Percentiles rank a stretch among this genome's conserved stretches.
Evolutionary conservation across 2,888 invertebrate species (phyloP).

Genomic region (Tetropium fuscum): DNA sequence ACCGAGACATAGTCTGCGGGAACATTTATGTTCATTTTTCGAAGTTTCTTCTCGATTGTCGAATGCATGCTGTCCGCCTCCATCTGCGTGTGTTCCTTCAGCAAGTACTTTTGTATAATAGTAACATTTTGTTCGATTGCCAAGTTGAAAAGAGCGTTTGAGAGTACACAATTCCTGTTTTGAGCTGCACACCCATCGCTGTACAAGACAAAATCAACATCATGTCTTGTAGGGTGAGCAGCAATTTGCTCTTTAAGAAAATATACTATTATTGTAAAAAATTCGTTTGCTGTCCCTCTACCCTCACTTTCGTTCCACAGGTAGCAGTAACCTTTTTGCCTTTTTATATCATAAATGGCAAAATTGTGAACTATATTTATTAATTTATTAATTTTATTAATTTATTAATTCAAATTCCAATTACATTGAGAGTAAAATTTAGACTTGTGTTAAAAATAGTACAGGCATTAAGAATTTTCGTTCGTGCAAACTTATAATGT

Average conservation of each 20-base stretch:
- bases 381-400: too few species aligned
- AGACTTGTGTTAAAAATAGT: too few species aligned
- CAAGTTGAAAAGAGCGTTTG: not conserved
- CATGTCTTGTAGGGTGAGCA: not conserved
- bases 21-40: not conserved
- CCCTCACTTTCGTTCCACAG: not conserved
- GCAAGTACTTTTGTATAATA: not conserved
- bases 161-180: not conserved
- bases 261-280: not conserved
- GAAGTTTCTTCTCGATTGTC: not conserved
- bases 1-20: too few species aligned
- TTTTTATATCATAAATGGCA: not conserved
- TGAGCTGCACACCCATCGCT: not conserved
- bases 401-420: too few species aligned
- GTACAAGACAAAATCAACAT: slow-evolving; percentile 1
- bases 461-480: too few species aligned
- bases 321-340: not conserved
- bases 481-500: too few species aligned
- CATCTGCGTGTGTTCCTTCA: not conserved
- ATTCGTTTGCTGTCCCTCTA: not conserved
- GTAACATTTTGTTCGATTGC: not conserved
- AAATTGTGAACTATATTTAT: not conserved
- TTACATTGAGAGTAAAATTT: too few species aligned
- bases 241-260: not conserved
- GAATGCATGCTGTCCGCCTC: not conserved